phyloP scores from a whole-genome alignment of 2,113 vertebrate genomes.

The Microcebus murinus region DNA sequence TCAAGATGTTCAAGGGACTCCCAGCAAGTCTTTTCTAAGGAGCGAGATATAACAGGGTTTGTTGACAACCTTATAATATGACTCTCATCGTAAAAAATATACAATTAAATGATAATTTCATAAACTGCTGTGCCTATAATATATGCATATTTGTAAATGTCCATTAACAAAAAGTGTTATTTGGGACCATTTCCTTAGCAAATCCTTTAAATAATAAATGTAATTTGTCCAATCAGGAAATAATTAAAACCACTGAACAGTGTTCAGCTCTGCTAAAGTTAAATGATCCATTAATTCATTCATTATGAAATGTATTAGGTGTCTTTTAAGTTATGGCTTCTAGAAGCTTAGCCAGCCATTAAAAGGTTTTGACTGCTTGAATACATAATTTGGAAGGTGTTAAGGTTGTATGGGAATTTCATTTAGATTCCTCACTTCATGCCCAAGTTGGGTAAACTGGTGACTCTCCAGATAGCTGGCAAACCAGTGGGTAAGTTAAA shows the following conservation, averaged over 20 bases:
- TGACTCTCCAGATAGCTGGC: neutral
- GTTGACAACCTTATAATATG: neutral
- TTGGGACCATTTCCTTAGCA: neutral
- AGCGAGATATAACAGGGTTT: neutral
- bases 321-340: constrained; percentile 5
- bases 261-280: neutral
- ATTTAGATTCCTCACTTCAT: neutral
- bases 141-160: neutral
- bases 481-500: neutral
- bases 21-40: neutral
- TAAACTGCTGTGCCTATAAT: neutral
- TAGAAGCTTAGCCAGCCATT: neutral
- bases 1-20: neutral
- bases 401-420: constrained; percentile 2
- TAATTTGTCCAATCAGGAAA: neutral
- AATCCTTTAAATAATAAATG: neutral
- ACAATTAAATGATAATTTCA: neutral
- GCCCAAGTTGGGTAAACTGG: neutral
- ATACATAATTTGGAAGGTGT: neutral
- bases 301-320: neutral
- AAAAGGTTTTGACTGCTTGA: neutral
- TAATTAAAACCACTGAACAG: neutral
- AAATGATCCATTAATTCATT: constrained; percentile 33
- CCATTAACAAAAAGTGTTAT: neutral
- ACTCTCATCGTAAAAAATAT: neutral